Evolutionary conservation across 2,888 invertebrate species (phyloP).

Genomic region (Tenthredo livida): DNA sequence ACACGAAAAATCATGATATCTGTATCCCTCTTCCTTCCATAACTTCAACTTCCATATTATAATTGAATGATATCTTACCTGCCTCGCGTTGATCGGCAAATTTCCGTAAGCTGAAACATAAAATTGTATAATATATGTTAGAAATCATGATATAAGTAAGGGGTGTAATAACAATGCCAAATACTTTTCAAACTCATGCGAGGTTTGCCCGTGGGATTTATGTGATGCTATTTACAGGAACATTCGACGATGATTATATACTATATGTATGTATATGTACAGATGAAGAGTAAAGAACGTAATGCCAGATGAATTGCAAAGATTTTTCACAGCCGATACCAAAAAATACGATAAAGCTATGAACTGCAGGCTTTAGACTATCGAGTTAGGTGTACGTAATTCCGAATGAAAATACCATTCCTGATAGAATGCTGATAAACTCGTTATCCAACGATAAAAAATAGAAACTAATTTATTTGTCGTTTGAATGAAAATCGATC

Average conservation of each 20-base stretch:
- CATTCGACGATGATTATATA: not conserved
- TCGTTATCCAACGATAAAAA: not conserved
- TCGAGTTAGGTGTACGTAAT: not conserved
- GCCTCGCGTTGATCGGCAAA: conserved; percentile 72
- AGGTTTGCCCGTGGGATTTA: conserved; percentile 27
- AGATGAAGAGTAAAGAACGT: conserved; percentile 16
- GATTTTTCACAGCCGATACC: conserved; percentile 24
- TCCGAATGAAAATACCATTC: not conserved
- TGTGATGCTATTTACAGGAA: conserved; percentile 46
- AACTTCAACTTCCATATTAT: not conserved
- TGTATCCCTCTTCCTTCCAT: too few species aligned
- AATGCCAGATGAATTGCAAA: conserved; percentile 9
- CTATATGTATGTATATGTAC: conserved; percentile 26
- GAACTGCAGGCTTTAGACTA: conserved; percentile 12
- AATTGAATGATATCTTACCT: conserved; percentile 65
- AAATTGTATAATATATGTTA: conserved; percentile 52
- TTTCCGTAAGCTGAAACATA: conserved; percentile 77
- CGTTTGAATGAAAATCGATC: not conserved
- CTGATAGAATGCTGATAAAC: not conserved
- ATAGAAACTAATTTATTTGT: not conserved
- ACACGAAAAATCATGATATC: too few species aligned
- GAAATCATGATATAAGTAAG: not conserved
- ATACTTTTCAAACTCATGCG: conserved; percentile 45
- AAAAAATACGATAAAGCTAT: conserved; percentile 16
- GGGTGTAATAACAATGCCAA: not conserved